A percentile compares a stretch with the other conserved stretches of the same genome.
These are phyloP conservation scores for Hiodon tergisus DNA, from an alignment of 2,113 vertebrate genomes.

Conservation along the genomic window DNA sequence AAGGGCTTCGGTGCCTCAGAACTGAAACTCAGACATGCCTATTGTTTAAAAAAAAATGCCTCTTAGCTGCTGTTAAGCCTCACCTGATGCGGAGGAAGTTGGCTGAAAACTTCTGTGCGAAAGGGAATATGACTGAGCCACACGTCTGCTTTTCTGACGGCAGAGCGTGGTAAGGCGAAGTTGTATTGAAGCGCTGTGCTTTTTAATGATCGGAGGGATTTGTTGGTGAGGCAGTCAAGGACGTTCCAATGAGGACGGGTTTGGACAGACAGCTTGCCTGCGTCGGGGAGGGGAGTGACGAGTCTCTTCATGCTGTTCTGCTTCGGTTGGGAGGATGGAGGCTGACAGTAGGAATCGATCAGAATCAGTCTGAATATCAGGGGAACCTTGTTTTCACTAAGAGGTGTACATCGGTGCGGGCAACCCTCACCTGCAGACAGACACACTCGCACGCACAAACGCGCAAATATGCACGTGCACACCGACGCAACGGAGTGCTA, in stretches of 20 bases:
- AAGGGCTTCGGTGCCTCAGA: conserved; percentile 30
- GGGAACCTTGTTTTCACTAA: conserved; percentile 20
- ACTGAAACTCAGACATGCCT: conserved; percentile 25
- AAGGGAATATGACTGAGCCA: conserved; percentile 3
- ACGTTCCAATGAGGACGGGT: conserved; percentile 15
- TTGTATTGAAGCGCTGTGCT: conserved; percentile 8
- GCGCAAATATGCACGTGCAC: not conserved
- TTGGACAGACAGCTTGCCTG: conserved; percentile 24
- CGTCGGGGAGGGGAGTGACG: not conserved
- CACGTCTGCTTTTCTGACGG: not conserved
- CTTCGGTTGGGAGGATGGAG: conserved; percentile 20
- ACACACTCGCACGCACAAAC: not conserved
- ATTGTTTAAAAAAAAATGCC: conserved; percentile 26
- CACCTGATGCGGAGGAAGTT: conserved; percentile 29
- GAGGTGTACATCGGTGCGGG: conserved; percentile 26
- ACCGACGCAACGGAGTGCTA: not conserved
- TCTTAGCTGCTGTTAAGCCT: conserved; percentile 22
- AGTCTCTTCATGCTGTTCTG: conserved; percentile 18
- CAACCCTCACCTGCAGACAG: conserved; percentile 7
- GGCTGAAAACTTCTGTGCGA: conserved; percentile 5
- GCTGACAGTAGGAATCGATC: conserved; percentile 35
- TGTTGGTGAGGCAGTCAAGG: conserved; percentile 25
- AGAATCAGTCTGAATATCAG: conserved; percentile 35
- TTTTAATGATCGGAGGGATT: conserved; percentile 26
- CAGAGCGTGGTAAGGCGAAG: conserved; percentile 19